A percentile compares a stretch with the other conserved stretches of the same genome.
Conservation (phyloP, 2,888 invertebrate genomes). For the Lasioglossum zephyrum region DNA sequence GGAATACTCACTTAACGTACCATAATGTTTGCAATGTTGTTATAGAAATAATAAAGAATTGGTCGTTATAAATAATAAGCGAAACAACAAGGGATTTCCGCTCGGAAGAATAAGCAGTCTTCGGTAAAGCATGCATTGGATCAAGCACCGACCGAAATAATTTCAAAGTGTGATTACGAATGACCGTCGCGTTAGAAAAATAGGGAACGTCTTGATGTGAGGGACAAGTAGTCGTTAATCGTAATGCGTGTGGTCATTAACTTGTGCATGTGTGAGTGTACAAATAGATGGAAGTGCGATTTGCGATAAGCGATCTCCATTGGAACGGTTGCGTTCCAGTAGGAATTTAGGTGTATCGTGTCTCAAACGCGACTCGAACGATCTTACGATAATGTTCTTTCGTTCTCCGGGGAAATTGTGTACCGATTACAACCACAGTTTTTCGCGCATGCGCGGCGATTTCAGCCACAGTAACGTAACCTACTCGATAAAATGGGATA, state of each 20-base stretch:
- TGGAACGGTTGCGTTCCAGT: slow-evolving; percentile 39
- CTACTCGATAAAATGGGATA: too few species aligned
- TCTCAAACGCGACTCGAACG: slow-evolving; percentile 41
- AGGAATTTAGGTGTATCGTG: slow-evolving; percentile 35
- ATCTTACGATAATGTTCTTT: slow-evolving; percentile 31
- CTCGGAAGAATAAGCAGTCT: background rate
- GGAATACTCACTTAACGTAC: background rate
- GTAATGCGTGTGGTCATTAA: background rate
- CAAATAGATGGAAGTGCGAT: slow-evolving; percentile 5
- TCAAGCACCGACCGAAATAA: slow-evolving; percentile 14
- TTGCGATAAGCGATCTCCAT: slow-evolving; percentile 19
- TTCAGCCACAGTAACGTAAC: too few species aligned
- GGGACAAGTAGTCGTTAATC: slow-evolving; percentile 11
- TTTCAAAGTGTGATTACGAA: background rate
- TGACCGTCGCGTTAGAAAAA: slow-evolving; percentile 7
- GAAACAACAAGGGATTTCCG: background rate
- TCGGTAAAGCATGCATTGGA: slow-evolving; percentile 22
- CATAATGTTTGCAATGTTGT: background rate
- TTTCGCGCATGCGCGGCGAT: too few species aligned
- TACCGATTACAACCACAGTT: too few species aligned
- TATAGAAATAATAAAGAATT: background rate
- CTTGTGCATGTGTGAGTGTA: background rate
- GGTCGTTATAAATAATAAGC: background rate
- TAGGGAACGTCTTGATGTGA: background rate
- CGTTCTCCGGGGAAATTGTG: slow-evolving; percentile 7